Evolutionary conservation across 2,888 invertebrate genomes (phyloP).

Genomic region (Latheticus oryzae): DNA sequence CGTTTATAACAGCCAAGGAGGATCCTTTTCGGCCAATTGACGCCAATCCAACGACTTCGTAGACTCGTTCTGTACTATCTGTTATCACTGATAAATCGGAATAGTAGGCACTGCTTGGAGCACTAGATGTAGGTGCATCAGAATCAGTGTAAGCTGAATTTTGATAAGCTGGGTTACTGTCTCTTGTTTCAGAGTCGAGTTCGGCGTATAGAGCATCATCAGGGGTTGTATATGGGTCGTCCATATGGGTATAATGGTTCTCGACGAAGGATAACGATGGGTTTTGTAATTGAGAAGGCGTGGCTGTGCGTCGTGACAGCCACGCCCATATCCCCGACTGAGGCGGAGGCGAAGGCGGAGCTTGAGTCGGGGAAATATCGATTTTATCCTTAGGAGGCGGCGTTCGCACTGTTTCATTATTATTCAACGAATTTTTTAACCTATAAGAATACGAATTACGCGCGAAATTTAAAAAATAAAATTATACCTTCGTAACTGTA

Average conservation of each 20-base stretch:
- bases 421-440: conserved; percentile 7
- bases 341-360: conserved; percentile 53
- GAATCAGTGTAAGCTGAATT: conserved; percentile 76
- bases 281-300: conserved; percentile 66
- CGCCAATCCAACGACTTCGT: conserved; percentile 71
- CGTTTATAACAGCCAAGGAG: conserved; percentile 70
- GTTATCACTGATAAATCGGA: conserved; percentile 74
- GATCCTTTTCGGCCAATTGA: conserved; percentile 60
- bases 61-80: conserved; percentile 69
- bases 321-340: conserved; percentile 63
- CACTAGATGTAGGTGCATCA: conserved; percentile 71
- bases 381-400: too few relatives aligned
- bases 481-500: conserved; percentile 74
- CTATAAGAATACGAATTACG: conserved; percentile 1
- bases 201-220: conserved; percentile 78
- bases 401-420: too few relatives aligned
- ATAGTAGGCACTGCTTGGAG: conserved; percentile 81
- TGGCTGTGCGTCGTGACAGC: conserved; percentile 56
- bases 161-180: conserved; percentile 71
- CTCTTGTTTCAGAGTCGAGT: conserved; percentile 70
- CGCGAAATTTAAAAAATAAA: neutral
- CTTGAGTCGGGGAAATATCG: conserved; percentile 59
- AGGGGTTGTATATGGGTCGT: conserved; percentile 71
- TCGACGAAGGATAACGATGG: conserved; percentile 70
- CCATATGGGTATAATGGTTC: conserved; percentile 81